Percentiles rank a stretch among this genome's conserved stretches.
Evolutionary conservation across 2,797 vertebrate species (phyloP).

Genomic region (Melanotaenia maccullochi): DNA sequence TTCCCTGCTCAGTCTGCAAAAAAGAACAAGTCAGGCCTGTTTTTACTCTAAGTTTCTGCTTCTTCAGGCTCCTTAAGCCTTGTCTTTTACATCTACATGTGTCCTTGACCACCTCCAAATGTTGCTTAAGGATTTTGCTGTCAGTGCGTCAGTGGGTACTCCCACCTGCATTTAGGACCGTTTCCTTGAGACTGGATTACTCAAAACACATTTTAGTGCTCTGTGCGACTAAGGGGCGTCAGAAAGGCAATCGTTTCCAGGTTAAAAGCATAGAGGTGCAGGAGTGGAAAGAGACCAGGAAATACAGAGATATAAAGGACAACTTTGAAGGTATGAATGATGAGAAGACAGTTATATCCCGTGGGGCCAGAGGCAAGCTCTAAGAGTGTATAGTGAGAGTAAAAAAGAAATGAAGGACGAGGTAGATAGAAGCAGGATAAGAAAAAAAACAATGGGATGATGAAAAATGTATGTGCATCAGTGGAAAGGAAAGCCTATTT

Average conservation of each 20-base stretch:
- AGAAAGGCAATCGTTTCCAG: slow-evolving; percentile 52
- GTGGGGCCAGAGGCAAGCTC: slow-evolving; percentile 7
- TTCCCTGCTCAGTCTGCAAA: slow-evolving; percentile 14
- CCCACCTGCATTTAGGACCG: slow-evolving; percentile 37
- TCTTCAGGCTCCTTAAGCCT: neutral
- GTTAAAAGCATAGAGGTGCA: slow-evolving; percentile 53
- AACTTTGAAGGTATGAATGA: slow-evolving; percentile 54
- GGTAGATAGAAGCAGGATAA: neutral
- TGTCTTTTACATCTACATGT: slow-evolving; percentile 15
- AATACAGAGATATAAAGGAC: slow-evolving; percentile 53
- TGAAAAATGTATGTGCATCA: slow-evolving; percentile 24
- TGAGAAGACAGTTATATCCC: slow-evolving; percentile 30
- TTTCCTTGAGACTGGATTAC: slow-evolving; percentile 37
- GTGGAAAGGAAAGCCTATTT: slow-evolving; percentile 16
- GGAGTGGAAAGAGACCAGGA: slow-evolving; percentile 36
- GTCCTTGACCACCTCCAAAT: slow-evolving; percentile 37
- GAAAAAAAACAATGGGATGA: neutral
- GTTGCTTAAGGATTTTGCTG: slow-evolving; percentile 19
- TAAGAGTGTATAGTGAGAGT: neutral
- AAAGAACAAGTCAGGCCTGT: neutral
- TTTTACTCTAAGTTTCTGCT: slow-evolving; percentile 4
- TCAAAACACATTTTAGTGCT: slow-evolving; percentile 29
- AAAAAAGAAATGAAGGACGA: slow-evolving; percentile 13
- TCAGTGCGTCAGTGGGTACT: slow-evolving; percentile 23
- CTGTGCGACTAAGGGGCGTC: slow-evolving; percentile 58